Conservation (phyloP, 2,113 vertebrate species). For the Channa argus region DNA sequence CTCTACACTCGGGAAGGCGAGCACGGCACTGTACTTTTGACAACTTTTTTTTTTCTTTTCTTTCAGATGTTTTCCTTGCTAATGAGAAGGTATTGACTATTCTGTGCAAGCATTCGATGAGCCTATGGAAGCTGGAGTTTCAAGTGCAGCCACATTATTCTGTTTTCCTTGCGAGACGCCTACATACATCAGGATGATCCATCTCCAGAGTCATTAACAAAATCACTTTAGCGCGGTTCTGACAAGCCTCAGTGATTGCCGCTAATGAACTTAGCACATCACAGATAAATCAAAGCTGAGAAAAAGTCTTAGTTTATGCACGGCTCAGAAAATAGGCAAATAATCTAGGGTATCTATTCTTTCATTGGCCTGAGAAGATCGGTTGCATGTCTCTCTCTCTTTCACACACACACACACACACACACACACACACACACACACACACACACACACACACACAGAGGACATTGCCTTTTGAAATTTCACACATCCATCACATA, state of each 20-base stretch:
- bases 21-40: constrained; percentile 26
- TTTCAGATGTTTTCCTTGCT: constrained; percentile 43
- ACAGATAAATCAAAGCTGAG: constrained; percentile 79
- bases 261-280: constrained; percentile 83
- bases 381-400: neutral
- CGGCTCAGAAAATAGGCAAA: constrained; percentile 52
- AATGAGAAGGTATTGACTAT: constrained; percentile 68
- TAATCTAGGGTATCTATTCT: constrained; percentile 32
- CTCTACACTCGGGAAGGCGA: constrained; percentile 10
- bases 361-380: constrained; percentile 25
- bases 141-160: constrained; percentile 70
- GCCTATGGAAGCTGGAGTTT: constrained; percentile 50
- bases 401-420: neutral
- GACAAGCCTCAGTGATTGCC: constrained; percentile 83
- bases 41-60: constrained; percentile 10
- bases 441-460: neutral
- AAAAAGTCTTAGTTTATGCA: constrained; percentile 58
- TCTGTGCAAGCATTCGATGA: constrained; percentile 39
- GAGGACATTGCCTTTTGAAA: constrained; percentile 25
- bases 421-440: neutral
- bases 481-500: constrained; percentile 19
- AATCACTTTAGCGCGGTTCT: constrained; percentile 79
- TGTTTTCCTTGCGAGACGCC: constrained; percentile 76
- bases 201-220: constrained; percentile 82
- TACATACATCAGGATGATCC: constrained; percentile 80